Conservation (phyloP, 2,113 vertebrate species). For the Macrotis lagotis region DNA sequence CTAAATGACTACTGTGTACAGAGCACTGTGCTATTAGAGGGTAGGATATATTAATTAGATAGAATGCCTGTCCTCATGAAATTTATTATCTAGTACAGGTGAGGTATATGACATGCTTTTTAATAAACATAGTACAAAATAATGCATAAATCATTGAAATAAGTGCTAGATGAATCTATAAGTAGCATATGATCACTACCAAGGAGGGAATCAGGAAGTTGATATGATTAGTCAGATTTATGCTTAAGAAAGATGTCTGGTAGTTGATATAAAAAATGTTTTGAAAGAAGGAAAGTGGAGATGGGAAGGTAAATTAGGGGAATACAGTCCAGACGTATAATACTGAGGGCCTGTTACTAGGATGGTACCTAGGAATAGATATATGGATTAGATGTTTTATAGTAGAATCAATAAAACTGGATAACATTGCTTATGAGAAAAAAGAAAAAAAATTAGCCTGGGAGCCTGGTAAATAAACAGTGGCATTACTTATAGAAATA, state of each 20-base stretch:
- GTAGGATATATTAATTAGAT: neutral
- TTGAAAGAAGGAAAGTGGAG: neutral
- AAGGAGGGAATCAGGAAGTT: neutral
- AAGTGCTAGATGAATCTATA: neutral
- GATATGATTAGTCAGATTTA: neutral
- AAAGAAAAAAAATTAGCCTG: neutral
- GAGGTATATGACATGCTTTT: neutral
- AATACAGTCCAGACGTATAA: neutral
- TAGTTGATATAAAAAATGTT: neutral
- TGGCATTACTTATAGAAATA: neutral
- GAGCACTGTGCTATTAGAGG: neutral
- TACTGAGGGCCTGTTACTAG: neutral
- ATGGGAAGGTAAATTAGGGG: neutral
- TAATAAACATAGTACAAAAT: neutral
- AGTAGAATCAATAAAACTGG: neutral
- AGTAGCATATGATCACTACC: neutral
- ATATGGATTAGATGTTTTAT: neutral
- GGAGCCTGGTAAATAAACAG: neutral
- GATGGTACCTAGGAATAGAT: neutral
- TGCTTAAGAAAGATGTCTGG: neutral
- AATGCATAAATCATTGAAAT: neutral
- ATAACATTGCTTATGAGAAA: neutral
- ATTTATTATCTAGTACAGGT: neutral
- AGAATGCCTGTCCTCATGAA: neutral
- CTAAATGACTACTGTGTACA: neutral